Evolutionary conservation across 2,888 invertebrate genomes (phyloP), one percentile per base, ranked within the genome.

Genomic region (Pelosia muscerda): DNA sequence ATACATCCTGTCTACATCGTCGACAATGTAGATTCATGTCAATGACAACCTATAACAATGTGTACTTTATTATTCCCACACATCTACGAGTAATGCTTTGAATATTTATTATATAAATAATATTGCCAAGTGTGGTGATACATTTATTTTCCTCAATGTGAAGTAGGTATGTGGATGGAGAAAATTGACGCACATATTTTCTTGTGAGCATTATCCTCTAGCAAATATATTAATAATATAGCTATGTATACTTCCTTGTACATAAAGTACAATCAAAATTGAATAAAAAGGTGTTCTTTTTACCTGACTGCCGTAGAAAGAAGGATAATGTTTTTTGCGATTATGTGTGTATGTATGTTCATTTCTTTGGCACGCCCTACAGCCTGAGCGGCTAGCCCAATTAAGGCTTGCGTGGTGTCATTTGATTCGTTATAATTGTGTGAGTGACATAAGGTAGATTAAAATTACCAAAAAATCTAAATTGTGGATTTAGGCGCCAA

Each of bases 41-140:
- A 68, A 56, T 60, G 60, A 60, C 59, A 64, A 55, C 34, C 58
- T 67, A 63, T 63, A 19, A 63, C 67, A 63, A 63, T 68, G 54
- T 63, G 22, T 38, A 68, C 26, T 53, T 63, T 38, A 63, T 63
- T 56, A 26, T 66, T 55, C 56, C 25, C 38, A 19, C 26, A 38
- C 15, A 15, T 13, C 66, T 31, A 31, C 31, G 55, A 59, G 54
- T 22, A 38, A n/a, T 54, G 65, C 60, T 66, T 31, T 49, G 58
- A 67, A 63, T 66, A 59, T 53, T 59, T 58, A 63, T 63, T 25
- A 25, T 25, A 49, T 63, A 28, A 15, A 34, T 53, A 31, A 53
- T 31, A 67, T 61, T 58, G 38, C 31, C 28, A 53, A n/a, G 54
- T 25, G 15, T 28, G 26, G 15, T 22, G 26, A 38, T 28, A 25